Evolutionary conservation across 2,888 invertebrate genomes (phyloP), one percentile per base, ranked within the genome.

Genomic region (Lochmaea crataegi): DNA sequence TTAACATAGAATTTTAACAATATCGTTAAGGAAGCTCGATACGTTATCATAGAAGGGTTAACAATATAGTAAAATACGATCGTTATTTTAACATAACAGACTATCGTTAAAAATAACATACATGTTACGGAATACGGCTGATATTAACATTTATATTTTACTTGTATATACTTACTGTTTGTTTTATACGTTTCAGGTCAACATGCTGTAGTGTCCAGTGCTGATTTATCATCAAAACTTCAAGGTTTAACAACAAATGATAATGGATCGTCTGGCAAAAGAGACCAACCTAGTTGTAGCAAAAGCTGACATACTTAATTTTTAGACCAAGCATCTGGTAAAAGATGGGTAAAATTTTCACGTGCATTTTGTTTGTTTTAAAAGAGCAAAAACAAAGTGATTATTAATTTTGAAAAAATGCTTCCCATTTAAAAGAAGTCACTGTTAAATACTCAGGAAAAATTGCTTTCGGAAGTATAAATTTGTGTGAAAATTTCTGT

Each of bases 201-300:
- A 82, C 92, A 93, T 81, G 91, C 92, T 45, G 89, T 91, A 78
- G 90, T 93, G 76, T 90, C 92, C 72, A 93, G 94, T 2, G 93
- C 94, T 10, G 94, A 94, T 84, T 89, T 96, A 80, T 93, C 96
- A 5, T 90, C 91, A 72, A 90, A 92, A 81, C 88, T 96, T 82
- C 92, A 93, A 85, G 91, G 92, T 75, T 90, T 95, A 68, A 90
- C 89, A 74, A 92, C 92, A 58, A 89, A 89, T 69, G 91, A 92
- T 87, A 82, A 80, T 51, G 66, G 73, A 16, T 73, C 77, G 32
- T 78, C 79, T 32, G 76, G 78, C 57, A 77, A 77, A 16, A 76
- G 77, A 60, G 75, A 81, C 60, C 80, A 81, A 71, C 81, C 83
- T n/a, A 80, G 81, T 57, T 82, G 81, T 26, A 83, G 83, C 72